Base-by-base conservation (phyloP, 2,797 vertebrate genomes). In the Lutjanus campechanus region DNA sequence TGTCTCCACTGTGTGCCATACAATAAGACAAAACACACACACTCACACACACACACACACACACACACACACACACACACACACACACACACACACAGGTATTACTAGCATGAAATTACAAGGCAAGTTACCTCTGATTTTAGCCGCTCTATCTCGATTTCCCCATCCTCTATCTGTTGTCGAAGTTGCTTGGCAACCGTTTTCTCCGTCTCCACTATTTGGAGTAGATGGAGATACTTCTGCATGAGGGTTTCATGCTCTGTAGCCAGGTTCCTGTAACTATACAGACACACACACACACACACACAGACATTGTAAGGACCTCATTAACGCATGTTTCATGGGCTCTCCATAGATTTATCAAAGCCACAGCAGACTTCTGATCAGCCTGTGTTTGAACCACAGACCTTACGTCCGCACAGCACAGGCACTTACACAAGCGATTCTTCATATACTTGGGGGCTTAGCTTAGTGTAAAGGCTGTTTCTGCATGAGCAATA, bases 151-250 rank as follows among this genome's bases (percentile, higher is more conserved):
- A 99, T 97, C 95, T 99, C 98, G 7, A 98, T 96, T 94, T 99
- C 97, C 59, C 98, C 98, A 8, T 99, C 98, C 93, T 99, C 98
- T 68, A 99, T 98, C 96, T 99, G 98, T 96, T 97, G 98, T 88
- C 98, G 96, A 85, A 99, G 97, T 96, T 99, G 98, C 95, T 97
- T 98, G 91, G 98, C 98, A 96, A 99, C 98, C 0, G 96, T 99
- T 96, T 99, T 99, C 96, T 99, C 98, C 0, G 98, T 98, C 92
- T 99, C 98, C 94, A 99, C 97, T 50, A 99, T 98, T 95, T 99
- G 98, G 85, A 99, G 96, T 91, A 99, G 96, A 95, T 99, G 98
- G 85, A 99, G 96, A 94, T 99, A 98, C 96, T 99, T 99, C 95
- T 99, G 98, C 97, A 97, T 99, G 93, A 99, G 95, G 1, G 96